Evolutionary conservation across 2,797 vertebrate species (phyloP).

Genomic region (Tinamus major): DNA sequence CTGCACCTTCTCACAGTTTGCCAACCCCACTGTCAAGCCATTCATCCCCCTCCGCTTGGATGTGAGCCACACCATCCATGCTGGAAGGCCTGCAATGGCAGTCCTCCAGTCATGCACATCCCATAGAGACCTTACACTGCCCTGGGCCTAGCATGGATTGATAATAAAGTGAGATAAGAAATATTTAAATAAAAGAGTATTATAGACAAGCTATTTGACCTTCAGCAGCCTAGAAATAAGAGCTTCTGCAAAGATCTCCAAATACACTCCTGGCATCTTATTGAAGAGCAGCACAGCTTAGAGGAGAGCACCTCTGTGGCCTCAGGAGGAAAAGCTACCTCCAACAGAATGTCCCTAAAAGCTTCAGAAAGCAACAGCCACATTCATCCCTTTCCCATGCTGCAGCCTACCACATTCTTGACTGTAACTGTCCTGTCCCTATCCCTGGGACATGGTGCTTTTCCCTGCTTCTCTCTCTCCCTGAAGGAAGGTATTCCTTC

Average conservation of each 20-base stretch:
- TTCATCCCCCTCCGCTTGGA: neutral
- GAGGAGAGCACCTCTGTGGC: neutral
- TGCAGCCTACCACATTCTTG: neutral
- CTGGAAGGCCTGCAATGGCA: too few relatives aligned
- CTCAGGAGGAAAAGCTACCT: neutral
- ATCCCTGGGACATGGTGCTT: neutral
- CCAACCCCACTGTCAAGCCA: neutral
- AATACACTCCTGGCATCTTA: neutral
- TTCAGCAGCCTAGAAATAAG: neutral
- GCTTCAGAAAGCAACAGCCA: neutral
- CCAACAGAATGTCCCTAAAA: neutral
- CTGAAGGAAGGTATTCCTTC: neutral
- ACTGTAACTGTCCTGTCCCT: constrained; percentile 16
- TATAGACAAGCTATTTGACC: neutral
- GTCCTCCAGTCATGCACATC: neutral
- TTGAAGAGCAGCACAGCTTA: neutral
- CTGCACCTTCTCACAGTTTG: neutral
- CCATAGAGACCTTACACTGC: neutral
- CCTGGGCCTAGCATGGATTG: too few relatives aligned
- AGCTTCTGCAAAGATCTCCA: neutral
- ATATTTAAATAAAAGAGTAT: neutral
- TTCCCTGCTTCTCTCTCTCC: too few relatives aligned
- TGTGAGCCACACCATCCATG: neutral
- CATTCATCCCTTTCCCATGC: fast-evolving
- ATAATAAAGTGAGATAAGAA: neutral